Evolutionary conservation across 2,888 invertebrate species (phyloP), one percentile per base, ranked within the genome.

Genomic region (Thecophora atra): DNA sequence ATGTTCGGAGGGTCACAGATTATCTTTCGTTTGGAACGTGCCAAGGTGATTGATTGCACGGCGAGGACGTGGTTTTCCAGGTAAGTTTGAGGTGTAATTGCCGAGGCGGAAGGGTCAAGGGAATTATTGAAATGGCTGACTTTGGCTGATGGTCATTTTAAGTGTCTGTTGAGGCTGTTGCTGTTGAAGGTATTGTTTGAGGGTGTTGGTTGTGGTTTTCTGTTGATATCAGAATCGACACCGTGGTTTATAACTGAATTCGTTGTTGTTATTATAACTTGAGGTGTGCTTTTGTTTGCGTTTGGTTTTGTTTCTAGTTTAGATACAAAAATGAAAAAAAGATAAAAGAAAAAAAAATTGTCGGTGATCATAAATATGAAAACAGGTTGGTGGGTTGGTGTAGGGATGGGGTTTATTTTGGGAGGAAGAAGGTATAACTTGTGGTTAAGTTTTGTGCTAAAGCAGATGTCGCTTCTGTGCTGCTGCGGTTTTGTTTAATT

Each of bases 1-100:
- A 88, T 88, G 72, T 91, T 90, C 78, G 91, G 91, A 0, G 91
- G 90, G n/a, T 89, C 91, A 17, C 90, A 92, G 0, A 85, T 91
- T 64, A 90, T 91, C 85, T 90, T 89, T 81, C 89, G 90, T 79
- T 81, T 86, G 17, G 92, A 92, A 78, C 87, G 93, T 76, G 87
- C 88, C 37, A 83, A 87, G 77, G 88, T 89, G 72, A 86, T 90
- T 72, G 89, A 90, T 78, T 90, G 89, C 75, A 89, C 90, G 30
- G 88, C 89, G 6, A 89, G 90, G 77, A 89, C 90, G 19, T 92
- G 91, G 90, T 86, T 88, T 76, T 88, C 90, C 71, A 90, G 88
- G 91, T 91, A 84, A 80, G 75, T 68, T 15, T 37, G 28, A 4
- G 56, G 3, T n/a, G 19, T 47, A 47, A 47, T 47, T 51, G n/a